Percentiles rank a stretch among this genome's conserved stretches.
These are phyloP conservation scores for Noctilio leporinus DNA, from an alignment of 2,113 vertebrate species.

Conservation along the genomic window DNA sequence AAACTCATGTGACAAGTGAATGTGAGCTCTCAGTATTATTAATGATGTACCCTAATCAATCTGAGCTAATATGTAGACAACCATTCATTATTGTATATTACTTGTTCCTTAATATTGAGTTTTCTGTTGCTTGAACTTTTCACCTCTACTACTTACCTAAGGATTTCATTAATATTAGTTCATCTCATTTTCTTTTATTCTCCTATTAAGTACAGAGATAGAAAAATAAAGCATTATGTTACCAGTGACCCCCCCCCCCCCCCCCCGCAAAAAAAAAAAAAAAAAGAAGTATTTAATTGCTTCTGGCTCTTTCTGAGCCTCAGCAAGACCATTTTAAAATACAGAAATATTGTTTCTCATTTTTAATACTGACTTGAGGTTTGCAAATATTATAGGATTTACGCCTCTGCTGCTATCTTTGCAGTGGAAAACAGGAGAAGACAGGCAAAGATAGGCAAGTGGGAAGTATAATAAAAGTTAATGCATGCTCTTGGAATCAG, in stretches of 20 bases:
- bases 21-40: neutral
- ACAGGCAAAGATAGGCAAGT: neutral
- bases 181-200: constrained; percentile 10
- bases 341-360: constrained; percentile 47
- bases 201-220: neutral
- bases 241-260: neutral
- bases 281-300: constrained; percentile 20
- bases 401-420: neutral
- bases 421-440: neutral
- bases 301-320: constrained; percentile 10
- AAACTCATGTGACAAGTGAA: neutral
- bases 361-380: constrained; percentile 49
- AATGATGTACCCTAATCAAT: neutral
- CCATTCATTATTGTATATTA: neutral
- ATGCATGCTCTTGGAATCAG: constrained; percentile 13
- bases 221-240: constrained; percentile 22
- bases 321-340: constrained; percentile 41
- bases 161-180: constrained; percentile 16
- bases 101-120: neutral
- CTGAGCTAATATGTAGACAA: neutral
- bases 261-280: neutral
- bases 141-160: neutral
- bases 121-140: neutral
- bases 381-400: constrained; percentile 47
- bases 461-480: constrained; percentile 7